Evolutionary conservation across 2,113 vertebrate genomes (phyloP).

Genomic region (Tetrax tetrax): DNA sequence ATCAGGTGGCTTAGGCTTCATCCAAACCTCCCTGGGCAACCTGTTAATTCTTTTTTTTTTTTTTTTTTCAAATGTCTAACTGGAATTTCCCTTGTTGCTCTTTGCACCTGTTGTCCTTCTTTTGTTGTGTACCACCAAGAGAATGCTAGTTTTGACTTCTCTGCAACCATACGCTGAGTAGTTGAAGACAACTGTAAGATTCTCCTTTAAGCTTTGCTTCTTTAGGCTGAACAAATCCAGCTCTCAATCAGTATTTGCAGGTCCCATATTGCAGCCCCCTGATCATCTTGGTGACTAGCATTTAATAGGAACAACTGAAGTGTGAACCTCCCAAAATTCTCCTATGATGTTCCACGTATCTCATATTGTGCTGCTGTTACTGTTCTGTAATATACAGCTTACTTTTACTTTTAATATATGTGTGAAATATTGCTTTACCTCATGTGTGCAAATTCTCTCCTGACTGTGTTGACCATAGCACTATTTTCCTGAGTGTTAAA

Average conservation of each 20-base stretch:
- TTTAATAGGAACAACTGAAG: background rate
- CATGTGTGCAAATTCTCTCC: background rate
- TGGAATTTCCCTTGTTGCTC: background rate
- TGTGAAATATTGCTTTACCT: background rate
- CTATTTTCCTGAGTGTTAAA: background rate
- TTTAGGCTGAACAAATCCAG: background rate
- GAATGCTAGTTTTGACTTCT: background rate
- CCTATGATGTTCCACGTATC: background rate
- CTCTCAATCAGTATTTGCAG: background rate
- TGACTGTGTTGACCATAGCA: background rate
- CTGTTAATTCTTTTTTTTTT: background rate
- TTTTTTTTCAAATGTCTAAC: background rate
- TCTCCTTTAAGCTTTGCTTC: background rate
- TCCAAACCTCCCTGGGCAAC: background rate
- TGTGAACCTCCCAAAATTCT: background rate
- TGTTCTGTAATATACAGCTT: background rate
- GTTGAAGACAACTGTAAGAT: background rate
- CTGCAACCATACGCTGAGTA: background rate
- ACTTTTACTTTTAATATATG: background rate
- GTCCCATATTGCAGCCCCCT: background rate
- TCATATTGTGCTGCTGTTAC: background rate
- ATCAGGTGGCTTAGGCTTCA: background rate
- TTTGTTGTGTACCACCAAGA: background rate
- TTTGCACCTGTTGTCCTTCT: background rate
- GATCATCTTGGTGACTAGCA: background rate